Evolutionary conservation across 2,888 invertebrate genomes (phyloP).

Genomic region (Drosophila macrospina): DNA sequence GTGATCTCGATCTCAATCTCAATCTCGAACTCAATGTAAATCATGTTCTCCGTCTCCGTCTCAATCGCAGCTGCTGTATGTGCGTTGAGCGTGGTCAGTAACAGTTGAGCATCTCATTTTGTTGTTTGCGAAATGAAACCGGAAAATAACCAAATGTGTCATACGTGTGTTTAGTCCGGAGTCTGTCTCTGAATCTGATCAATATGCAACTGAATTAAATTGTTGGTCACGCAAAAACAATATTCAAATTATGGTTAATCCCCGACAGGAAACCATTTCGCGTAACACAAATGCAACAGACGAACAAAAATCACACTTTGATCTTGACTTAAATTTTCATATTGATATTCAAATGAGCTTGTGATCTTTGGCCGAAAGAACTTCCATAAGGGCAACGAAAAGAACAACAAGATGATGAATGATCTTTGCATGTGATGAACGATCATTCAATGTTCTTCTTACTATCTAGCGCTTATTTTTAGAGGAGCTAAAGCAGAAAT

Average conservation of each 20-base stretch:
- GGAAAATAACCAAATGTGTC: constrained; percentile 29
- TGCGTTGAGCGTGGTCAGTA: constrained; percentile 41
- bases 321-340: not conserved
- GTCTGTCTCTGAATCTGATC: not conserved
- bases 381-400: too few species aligned
- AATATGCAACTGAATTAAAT: constrained; percentile 1
- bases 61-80: not conserved
- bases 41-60: too few species aligned
- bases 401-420: too few species aligned
- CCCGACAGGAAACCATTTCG: constrained; percentile 17
- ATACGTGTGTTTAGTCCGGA: constrained; percentile 17
- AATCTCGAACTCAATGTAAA: not conserved
- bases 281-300: not conserved
- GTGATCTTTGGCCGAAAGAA: not conserved
- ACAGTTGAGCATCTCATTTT: constrained; percentile 9
- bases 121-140: constrained; percentile 10
- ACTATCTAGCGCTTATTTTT: too few species aligned
- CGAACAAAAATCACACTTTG: constrained; percentile 1
- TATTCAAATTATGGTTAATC: constrained; percentile 25
- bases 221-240: constrained; percentile 19
- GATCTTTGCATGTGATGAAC: too few species aligned
- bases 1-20: constrained; percentile 3
- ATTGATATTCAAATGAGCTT: not conserved
- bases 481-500: too few species aligned
- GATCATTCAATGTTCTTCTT: too few species aligned